Conservation (phyloP, 1,140 invertebrate genomes). For the Pseudoatta argentina region DNA sequence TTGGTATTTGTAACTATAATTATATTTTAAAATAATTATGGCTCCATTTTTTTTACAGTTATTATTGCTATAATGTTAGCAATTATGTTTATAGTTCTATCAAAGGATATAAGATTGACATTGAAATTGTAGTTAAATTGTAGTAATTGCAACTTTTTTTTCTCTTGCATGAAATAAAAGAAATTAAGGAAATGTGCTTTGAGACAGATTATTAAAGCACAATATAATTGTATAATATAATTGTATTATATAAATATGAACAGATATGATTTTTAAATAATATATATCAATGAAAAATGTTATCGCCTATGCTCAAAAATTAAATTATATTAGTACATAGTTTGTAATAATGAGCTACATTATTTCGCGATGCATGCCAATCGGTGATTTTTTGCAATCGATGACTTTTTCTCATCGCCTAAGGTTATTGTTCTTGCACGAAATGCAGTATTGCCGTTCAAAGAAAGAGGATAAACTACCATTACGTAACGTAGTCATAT, state of each 20-base stretch:
- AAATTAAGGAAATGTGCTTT: no score
- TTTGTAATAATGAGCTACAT: not conserved
- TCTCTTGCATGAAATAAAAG: no score
- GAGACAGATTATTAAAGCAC: no score
- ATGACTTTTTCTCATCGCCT: constrained; percentile 20
- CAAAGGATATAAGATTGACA: no score
- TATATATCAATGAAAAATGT: not conserved
- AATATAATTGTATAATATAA: no score
- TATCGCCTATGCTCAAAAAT: not conserved
- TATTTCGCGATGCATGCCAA: constrained; percentile 9
- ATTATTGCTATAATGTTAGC: no score
- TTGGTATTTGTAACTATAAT: no score
- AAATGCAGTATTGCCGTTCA: constrained; percentile 21
- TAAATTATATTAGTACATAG: not conserved
- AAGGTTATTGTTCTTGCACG: constrained; percentile 40
- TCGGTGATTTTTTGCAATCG: constrained; percentile 1
- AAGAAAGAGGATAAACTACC: constrained; percentile 4
- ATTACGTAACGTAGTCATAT: constrained; percentile 12
- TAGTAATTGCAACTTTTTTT: no score
- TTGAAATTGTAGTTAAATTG: no score
- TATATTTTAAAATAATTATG: no score
- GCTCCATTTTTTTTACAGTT: no score
- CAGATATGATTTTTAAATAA: not conserved
- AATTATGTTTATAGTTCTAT: no score
- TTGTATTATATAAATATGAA: not conserved